A percentile compares a stretch with the other conserved stretches of the same genome.
Evolutionary conservation across 2,888 invertebrate species (phyloP).

Genomic region (Fragum fragum): DNA sequence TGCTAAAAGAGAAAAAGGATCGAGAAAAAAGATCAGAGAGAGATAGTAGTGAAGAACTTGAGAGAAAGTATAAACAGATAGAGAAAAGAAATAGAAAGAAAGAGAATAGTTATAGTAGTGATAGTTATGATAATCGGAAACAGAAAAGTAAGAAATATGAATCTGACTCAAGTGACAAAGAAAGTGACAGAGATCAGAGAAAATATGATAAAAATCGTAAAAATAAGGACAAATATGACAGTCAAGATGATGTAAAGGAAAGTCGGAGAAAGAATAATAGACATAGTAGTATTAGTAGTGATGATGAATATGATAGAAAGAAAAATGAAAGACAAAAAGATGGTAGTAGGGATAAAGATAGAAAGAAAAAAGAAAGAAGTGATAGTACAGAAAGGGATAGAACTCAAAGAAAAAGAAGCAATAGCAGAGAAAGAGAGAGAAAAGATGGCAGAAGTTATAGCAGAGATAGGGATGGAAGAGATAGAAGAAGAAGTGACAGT

Average conservation of each 20-base stretch:
- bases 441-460: constrained; percentile 3
- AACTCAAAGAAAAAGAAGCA: constrained; percentile 19
- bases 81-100: constrained; percentile 44
- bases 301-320: constrained; percentile 26
- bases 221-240: constrained; percentile 10
- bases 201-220: constrained; percentile 8
- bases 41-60: constrained; percentile 55
- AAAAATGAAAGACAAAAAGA: constrained; percentile 9
- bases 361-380: background rate
- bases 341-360: background rate
- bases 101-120: constrained; percentile 28
- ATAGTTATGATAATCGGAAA: constrained; percentile 9
- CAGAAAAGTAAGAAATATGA: constrained; percentile 12
- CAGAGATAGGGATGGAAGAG: background rate
- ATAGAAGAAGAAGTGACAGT: constrained; percentile 8
- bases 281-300: constrained; percentile 15
- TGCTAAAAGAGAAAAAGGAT: background rate
- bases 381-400: constrained; percentile 4
- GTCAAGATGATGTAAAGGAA: constrained; percentile 11
- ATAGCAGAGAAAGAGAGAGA: background rate
- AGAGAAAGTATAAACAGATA: constrained; percentile 49
- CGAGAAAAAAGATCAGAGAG: constrained; percentile 16
- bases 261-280: background rate
- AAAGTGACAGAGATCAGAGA: constrained; percentile 17
- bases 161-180: constrained; percentile 14